phyloP scores from a whole-genome alignment of 2,797 vertebrate genomes.

The Salmo trutta region DNA sequence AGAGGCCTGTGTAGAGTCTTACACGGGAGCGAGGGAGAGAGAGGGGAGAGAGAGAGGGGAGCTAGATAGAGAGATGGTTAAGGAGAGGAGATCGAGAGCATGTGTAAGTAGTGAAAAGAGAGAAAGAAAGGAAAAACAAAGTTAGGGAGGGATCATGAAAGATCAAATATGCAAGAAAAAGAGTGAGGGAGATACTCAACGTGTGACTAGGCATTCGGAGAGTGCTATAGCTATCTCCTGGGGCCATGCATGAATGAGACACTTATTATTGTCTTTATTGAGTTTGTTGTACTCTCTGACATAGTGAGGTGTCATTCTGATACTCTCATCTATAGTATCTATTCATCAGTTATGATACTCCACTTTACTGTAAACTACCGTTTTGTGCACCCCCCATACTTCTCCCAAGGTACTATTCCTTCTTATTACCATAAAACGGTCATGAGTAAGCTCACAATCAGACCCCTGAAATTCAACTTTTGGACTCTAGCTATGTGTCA shows the following conservation, averaged over 20 bases:
- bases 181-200: slow-evolving; percentile 9
- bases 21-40: slow-evolving; percentile 22
- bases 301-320: slow-evolving; percentile 40
- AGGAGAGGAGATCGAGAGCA: slow-evolving; percentile 2
- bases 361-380: too few relatives aligned
- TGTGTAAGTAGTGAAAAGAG: background rate
- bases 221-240: slow-evolving; percentile 51
- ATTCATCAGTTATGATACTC: too few relatives aligned
- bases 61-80: background rate
- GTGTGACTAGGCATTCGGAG: slow-evolving; percentile 36
- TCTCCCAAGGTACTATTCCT: too few relatives aligned
- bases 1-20: slow-evolving; percentile 40
- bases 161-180: background rate
- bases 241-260: slow-evolving; percentile 15
- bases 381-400: too few relatives aligned
- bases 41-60: background rate
- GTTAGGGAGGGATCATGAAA: background rate
- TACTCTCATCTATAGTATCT: too few relatives aligned
- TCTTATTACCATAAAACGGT: too few relatives aligned
- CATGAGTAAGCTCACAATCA: too few relatives aligned
- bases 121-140: background rate
- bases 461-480: too few relatives aligned
- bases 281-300: slow-evolving; percentile 31
- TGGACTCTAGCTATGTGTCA: too few relatives aligned
- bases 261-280: slow-evolving; percentile 35